Conservation (phyloP, 2,797 vertebrate species). For the Saxicola maurus region DNA sequence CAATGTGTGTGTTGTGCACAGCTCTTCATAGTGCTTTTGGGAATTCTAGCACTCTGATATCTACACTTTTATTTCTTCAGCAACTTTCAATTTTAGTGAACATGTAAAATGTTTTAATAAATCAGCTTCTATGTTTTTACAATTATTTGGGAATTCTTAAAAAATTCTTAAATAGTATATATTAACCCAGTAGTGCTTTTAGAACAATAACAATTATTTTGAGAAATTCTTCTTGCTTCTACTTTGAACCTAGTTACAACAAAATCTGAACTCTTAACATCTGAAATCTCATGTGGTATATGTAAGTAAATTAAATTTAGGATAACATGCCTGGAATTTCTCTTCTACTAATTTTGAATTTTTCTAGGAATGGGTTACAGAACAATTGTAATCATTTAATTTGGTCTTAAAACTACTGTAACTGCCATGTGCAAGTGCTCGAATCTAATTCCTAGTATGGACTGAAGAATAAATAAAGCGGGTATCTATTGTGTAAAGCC, state of each 20-base stretch:
- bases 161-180: not conserved
- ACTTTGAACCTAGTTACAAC: not conserved
- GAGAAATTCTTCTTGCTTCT: not conserved
- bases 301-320: not conserved
- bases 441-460: not conserved
- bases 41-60: not conserved
- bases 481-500: not conserved
- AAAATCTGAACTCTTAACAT: conserved; percentile 1
- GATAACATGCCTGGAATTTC: not conserved
- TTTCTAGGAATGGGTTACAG: not conserved
- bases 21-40: not conserved
- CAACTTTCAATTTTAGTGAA: not conserved
- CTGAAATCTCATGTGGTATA: not conserved
- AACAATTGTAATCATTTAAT: not conserved
- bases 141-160: not conserved
- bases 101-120: not conserved
- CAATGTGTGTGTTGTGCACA: not conserved
- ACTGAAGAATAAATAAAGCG: not conserved
- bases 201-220: not conserved
- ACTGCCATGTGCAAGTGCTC: not conserved
- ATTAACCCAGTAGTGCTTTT: not conserved
- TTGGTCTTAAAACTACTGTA: not conserved
- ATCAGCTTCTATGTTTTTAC: not conserved
- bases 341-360: not conserved
- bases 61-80: not conserved